Evolutionary conservation across 2,113 vertebrate genomes (phyloP), one percentile per base, ranked within the genome.

Genomic region (Labeo rohita): DNA sequence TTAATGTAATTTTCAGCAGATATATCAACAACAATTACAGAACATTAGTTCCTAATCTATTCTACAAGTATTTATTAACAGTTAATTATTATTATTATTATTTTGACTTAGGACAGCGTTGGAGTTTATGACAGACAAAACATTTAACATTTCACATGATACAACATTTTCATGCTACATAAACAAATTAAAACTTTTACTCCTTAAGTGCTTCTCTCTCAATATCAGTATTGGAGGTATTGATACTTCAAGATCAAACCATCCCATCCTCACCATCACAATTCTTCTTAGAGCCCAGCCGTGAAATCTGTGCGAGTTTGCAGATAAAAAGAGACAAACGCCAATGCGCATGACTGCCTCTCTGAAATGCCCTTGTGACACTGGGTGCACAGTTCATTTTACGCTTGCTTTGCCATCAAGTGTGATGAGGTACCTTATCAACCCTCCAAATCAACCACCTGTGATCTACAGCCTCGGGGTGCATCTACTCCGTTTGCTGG

Each of bases 371-470:
- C 82, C 72, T 77, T 78, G 78, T 90, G 87, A 88, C 87, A 86
- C 76, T 15, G 54, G 78, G 65, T 79, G 85, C 72, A 84, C 54
- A 74, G 77, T 88, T 86, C 79, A 90, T 90, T 89, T 89, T 86
- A 86, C 78, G 85, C 84, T 86, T 84, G 84, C 81, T 84, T 84
- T 89, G 86, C 84, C 80, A 89, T 86, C 82, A 52, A 78, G 79
- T 79, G 84, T 84, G 81, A 86, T 79, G 83, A 86, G 84, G 82
- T 79, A 85, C 70, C 72, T 80, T 88, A 86, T 86, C 89, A 84
- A 78, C 77, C 81, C 77, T 86, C 79, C 54, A 73, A 73, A 88
- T 90, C 84, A 88, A 75, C 81, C 50, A 86, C 72, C 84, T 77
- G 84, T 84, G 73, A 90, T 88, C 82, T 84, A 86, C 77, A 84